Conservation (phyloP, 2,888 invertebrate species). For the Apamea anceps region DNA sequence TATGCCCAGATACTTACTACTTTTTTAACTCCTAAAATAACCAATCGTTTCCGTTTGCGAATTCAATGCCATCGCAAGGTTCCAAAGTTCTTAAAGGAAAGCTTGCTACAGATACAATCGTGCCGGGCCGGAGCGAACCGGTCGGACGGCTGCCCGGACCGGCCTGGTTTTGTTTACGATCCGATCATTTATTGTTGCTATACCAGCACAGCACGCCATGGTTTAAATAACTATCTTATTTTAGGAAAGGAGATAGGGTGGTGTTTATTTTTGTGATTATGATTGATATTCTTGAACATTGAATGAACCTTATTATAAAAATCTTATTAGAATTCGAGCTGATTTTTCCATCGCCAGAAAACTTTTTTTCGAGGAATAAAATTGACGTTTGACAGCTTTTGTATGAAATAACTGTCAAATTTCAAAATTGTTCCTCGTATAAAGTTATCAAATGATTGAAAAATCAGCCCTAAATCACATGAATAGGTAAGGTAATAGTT, state of each 20-base stretch:
- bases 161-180: constrained; percentile 86
- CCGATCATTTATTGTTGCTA: constrained; percentile 83
- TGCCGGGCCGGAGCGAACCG: constrained; percentile 40
- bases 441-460: too few species aligned
- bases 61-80: constrained; percentile 26
- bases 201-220: constrained; percentile 69
- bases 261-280: background rate
- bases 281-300: background rate
- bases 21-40: background rate
- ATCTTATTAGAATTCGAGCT: background rate
- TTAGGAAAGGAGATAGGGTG: constrained; percentile 72
- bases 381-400: too few species aligned
- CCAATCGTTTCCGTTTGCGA: background rate
- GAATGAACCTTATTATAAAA: background rate
- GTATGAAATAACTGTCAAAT: too few species aligned
- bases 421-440: too few species aligned
- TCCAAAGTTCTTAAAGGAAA: constrained; percentile 23
- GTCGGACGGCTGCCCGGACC: constrained; percentile 73
- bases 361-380: too few species aligned
- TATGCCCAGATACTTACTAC: background rate
- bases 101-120: constrained; percentile 34
- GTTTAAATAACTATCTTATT: constrained; percentile 82
- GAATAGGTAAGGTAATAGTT: background rate
- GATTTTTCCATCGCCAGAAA: too few species aligned
- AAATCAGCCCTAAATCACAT: background rate